A percentile compares a stretch with the other conserved stretches of the same genome.
Conservation (phyloP, 2,888 invertebrate genomes). For the Acanthococcus lagerstroemiae region DNA sequence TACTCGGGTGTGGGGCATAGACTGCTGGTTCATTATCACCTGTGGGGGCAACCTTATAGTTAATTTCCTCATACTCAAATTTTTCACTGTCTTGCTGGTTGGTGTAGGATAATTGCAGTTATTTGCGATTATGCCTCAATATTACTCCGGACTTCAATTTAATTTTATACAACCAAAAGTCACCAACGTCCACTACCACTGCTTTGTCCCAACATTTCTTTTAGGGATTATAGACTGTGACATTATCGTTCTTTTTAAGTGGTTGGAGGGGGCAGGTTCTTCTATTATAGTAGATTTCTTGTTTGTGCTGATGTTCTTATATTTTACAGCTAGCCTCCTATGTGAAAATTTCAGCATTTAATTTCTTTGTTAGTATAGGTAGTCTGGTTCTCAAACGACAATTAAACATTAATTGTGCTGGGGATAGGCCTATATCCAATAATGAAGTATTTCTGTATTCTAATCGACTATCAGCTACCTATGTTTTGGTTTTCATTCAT, state of each 20-base stretch:
- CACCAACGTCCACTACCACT: not conserved
- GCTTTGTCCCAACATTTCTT: not conserved
- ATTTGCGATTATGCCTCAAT: not conserved
- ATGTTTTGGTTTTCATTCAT: not conserved
- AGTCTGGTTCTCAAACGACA: not conserved
- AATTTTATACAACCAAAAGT: not conserved
- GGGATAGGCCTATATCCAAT: not conserved
- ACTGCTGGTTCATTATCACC: too few relatives aligned
- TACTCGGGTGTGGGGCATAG: too few relatives aligned
- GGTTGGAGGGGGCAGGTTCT: not conserved
- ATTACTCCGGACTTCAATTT: not conserved
- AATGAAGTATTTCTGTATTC: slow-evolving; percentile 3
- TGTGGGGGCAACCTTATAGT: too few relatives aligned
- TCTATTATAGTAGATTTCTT: not conserved
- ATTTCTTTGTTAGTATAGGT: not conserved
- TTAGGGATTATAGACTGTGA: not conserved
- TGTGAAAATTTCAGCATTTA: not conserved
- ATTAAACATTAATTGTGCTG: slow-evolving; percentile 3
- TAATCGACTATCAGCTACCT: not conserved
- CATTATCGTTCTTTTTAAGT: not conserved
- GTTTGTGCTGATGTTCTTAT: not conserved
- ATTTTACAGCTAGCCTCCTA: not conserved
- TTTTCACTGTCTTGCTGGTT: too few relatives aligned
- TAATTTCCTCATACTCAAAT: too few relatives aligned
- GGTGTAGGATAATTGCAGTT: too few relatives aligned